phyloP scores from a whole-genome alignment of 1,140 invertebrate species.

The Brachionus koreanus region DNA sequence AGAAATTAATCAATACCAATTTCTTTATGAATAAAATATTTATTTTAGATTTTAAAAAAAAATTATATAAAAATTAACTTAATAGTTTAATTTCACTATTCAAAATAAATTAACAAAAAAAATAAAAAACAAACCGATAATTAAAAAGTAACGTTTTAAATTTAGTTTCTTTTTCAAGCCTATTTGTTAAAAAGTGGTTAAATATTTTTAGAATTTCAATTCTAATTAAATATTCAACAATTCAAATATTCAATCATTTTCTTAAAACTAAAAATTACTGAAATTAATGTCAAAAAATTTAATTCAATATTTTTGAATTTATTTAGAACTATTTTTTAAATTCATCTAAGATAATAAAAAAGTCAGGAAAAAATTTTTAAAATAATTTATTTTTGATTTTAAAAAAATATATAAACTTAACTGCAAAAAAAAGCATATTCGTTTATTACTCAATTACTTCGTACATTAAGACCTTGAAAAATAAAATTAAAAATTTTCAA shows the following conservation, averaged over 20 bases:
- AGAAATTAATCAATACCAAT: neutral
- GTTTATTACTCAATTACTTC: conserved; percentile 14
- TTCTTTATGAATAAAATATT: conserved; percentile 32
- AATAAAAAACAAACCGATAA: no score
- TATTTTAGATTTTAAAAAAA: conserved; percentile 34
- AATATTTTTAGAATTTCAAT: no score
- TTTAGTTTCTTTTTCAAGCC: no score
- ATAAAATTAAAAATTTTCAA: neutral
- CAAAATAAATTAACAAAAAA: neutral
- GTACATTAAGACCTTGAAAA: conserved; percentile 4
- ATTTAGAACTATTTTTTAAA: no score
- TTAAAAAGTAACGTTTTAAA: no score
- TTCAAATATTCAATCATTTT: no score
- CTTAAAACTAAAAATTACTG: no score
- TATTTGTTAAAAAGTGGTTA: no score
- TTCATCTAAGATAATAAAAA: no score
- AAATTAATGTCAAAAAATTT: no score
- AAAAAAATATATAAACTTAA: neutral
- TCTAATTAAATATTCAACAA: no score
- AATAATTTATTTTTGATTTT: neutral
- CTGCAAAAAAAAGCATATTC: neutral
- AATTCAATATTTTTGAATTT: no score
- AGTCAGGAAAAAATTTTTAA: neutral
- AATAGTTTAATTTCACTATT: conserved; percentile 27
- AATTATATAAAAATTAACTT: conserved; percentile 6